Base-by-base conservation (phyloP, 2,888 invertebrate genomes). In the Chrysina gloriosa region DNA sequence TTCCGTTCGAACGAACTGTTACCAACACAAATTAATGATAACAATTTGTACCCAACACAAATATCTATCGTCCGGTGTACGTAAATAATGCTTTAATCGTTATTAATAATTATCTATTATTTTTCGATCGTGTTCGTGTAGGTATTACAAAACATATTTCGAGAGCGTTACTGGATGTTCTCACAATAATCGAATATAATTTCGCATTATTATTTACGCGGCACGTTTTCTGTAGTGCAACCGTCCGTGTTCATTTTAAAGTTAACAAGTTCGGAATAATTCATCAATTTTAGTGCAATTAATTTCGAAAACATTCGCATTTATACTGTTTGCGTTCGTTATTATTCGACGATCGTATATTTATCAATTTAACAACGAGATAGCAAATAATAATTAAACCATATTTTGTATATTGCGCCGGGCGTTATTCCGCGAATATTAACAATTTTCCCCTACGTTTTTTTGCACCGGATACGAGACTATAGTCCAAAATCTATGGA, bases 221-320 rank as follows among this genome's bases (percentile, higher is more conserved):
- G 36, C 36, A 36, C 11, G 36, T 36, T n/a, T n/a, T n/a, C n/a
- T n/a, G n/a, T n/a, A n/a, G n/a, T n/a, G 19, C 3, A 7, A 1
- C 2, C 19, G 21, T 2, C 7, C 45, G 21, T 21, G 31, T 29
- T 52, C 14, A 52, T 31, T 52, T 52, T 2, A 31, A 29, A 52
- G 52, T 52, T 52, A 52, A 52, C 31, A 52, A 52, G 19, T 52
- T 19, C 3, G 19, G 16, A 52, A 31, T 52, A 52, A 52, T 52
- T 52, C 9, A 52, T 52, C 52, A 52, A 29, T 31, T 52, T 31
- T 31, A 29, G 16, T 31, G 19, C 11, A n/a, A 31, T 34, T 52
- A 52, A 31, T 52, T 52, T 52, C 31, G 25, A 52, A 52, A 52
- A 31, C 14, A 52, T 9, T 11, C 25, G 1, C 4, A 27, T 7